Base-by-base conservation (phyloP, 2,113 vertebrate genomes). In the Atrichornis clamosus region DNA sequence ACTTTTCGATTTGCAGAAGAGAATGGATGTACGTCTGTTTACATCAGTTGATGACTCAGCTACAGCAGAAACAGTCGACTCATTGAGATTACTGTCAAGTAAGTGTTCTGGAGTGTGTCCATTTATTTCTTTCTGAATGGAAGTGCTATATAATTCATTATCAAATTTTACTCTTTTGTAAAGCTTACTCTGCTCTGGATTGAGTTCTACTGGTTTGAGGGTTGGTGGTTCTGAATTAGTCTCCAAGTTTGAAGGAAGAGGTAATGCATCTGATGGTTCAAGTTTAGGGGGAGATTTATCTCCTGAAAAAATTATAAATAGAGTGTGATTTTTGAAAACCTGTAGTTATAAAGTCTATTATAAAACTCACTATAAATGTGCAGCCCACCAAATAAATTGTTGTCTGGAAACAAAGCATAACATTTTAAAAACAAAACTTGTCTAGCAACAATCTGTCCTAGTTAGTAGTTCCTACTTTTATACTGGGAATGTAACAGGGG, bases 221-320 rank as follows among this genome's bases (percentile, higher is more conserved):
- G 99, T 99, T 93, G 99, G 99, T 97, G 99, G 99, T 95, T 98
- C 99, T 85, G 99, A 98, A 97, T 99, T 98, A 96, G 98, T 95
- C 95, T 99, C 99, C 52, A 98, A 98, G 98, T 99, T 98, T 97
- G 98, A 98, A 97, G 98, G 98, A 95, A 98, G 99, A 93, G 99
- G 99, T 95, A 99, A 98, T 97, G 98, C 98, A 98, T 99, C 99
- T 80, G 99, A 99, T 88, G 98, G 99, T 98, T 99, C 99, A 98
- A 99, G 98, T 98, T 99, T 99, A 96, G 99, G 99, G 98, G 99
- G 99, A 97, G 99, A 99, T 98, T 99, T 99, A 98, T 99, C 99
- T 97, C 98, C 99, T 99, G 98, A 97, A 98, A 98, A 98, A 98
- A 98, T 98, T 98, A 98, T 98, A 98, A 98, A 98, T 98, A 98